phyloP scores from a whole-genome alignment of 2,888 invertebrate species.

The Theretra japonica region DNA sequence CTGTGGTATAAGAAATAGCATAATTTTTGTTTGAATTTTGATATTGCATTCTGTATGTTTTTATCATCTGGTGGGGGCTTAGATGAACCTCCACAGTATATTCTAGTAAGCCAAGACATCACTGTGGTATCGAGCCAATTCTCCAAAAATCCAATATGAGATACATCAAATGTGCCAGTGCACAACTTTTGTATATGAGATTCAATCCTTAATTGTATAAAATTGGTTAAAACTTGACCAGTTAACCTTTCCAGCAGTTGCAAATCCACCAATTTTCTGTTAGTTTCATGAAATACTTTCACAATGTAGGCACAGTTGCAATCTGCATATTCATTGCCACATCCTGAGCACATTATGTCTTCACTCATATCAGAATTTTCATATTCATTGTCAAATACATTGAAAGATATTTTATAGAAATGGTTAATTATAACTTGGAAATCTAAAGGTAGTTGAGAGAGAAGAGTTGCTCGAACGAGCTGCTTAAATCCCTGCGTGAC shows the following conservation, averaged over 20 bases:
- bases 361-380: conserved; percentile 84
- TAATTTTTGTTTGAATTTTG: conserved; percentile 90
- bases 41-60: conserved; percentile 83
- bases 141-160: conserved; percentile 90
- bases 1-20: conserved; percentile 94
- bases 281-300: conserved; percentile 90
- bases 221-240: conserved; percentile 92
- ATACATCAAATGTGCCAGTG: conserved; percentile 93
- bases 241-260: conserved; percentile 92
- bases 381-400: conserved; percentile 86
- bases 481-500: conserved; percentile 86
- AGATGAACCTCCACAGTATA: conserved; percentile 89
- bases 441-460: conserved; percentile 89
- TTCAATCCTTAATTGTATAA: conserved; percentile 93
- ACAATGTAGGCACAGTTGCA: conserved; percentile 87
- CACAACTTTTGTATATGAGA: conserved; percentile 93
- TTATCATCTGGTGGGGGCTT: conserved; percentile 84
- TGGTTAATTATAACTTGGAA: conserved; percentile 88
- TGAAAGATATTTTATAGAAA: conserved; percentile 92
- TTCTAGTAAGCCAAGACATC: conserved; percentile 93
- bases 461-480: conserved; percentile 86
- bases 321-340: conserved; percentile 86
- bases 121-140: conserved; percentile 95
- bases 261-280: conserved; percentile 90
- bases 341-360: conserved; percentile 88